These are phyloP conservation scores for Hippoglossus stenolepis DNA, from an alignment of 2,113 vertebrate genomes.

Conservation along the genomic window DNA sequence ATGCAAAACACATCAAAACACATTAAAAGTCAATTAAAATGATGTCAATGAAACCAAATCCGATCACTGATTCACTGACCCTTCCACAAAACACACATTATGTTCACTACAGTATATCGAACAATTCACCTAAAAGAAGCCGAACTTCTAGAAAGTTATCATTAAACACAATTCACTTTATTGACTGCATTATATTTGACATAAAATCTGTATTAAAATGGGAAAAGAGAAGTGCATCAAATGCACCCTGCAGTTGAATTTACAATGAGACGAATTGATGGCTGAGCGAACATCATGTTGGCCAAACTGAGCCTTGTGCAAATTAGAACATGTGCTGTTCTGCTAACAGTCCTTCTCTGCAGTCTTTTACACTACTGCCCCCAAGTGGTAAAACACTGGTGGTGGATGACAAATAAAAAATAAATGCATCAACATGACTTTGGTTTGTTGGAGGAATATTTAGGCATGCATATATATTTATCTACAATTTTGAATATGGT, in stretches of 20 bases:
- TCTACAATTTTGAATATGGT: no score
- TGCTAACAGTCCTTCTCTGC: not conserved
- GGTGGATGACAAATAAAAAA: not conserved
- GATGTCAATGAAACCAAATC: not conserved
- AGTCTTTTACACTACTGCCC: slow-evolving; percentile 60
- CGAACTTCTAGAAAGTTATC: not conserved
- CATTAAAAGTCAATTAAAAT: not conserved
- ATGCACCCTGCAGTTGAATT: not conserved
- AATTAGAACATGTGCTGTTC: not conserved
- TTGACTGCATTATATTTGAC: no score
- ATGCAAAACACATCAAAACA: not conserved
- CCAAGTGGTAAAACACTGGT: slow-evolving; percentile 47
- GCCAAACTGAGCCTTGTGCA: not conserved
- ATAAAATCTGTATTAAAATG: not conserved
- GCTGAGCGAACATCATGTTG: not conserved
- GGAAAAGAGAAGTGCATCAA: not conserved
- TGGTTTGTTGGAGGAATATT: not conserved
- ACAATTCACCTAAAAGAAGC: not conserved
- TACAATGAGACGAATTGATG: not conserved
- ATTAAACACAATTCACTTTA: not conserved
- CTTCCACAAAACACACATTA: not conserved
- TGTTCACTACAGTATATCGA: not conserved
- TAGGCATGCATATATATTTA: not conserved
- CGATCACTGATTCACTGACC: not conserved
- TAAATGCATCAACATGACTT: not conserved